Evolutionary conservation across 2,888 invertebrate genomes (phyloP).

Genomic region (Eretmocerus hayati): DNA sequence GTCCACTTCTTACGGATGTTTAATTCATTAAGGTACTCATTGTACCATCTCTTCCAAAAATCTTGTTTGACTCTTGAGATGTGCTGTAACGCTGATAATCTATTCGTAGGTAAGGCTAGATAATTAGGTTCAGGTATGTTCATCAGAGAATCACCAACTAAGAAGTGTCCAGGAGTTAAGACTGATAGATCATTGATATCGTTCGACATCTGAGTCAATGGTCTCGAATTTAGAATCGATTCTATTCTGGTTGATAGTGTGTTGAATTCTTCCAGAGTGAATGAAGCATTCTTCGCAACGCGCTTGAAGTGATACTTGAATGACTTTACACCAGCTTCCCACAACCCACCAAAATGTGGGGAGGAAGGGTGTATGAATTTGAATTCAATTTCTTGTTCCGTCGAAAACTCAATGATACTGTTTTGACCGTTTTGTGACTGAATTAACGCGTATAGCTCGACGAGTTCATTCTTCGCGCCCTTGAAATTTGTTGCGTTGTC

Average conservation of each 20-base stretch:
- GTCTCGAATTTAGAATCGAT: constrained; percentile 2
- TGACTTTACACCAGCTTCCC: constrained; percentile 16
- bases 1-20: background rate
- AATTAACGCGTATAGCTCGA: background rate
- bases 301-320: constrained; percentile 26
- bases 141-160: constrained; percentile 2
- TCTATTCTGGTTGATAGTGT: background rate
- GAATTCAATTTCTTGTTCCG: background rate
- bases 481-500: no score
- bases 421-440: background rate
- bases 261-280: background rate
- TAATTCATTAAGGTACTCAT: constrained; percentile 1
- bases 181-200: constrained; percentile 1
- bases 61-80: constrained; percentile 1
- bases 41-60: constrained; percentile 5
- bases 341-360: constrained; percentile 16
- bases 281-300: background rate
- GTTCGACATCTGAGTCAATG: background rate
- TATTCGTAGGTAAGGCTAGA: background rate
- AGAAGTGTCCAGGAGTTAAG: constrained; percentile 5
- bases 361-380: constrained; percentile 12
- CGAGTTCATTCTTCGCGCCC: background rate
- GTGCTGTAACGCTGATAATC: background rate
- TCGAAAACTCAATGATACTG: background rate
- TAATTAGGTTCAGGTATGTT: background rate